phyloP scores from a whole-genome alignment of 2,797 vertebrate genomes.

The Gymnocypris eckloni region DNA sequence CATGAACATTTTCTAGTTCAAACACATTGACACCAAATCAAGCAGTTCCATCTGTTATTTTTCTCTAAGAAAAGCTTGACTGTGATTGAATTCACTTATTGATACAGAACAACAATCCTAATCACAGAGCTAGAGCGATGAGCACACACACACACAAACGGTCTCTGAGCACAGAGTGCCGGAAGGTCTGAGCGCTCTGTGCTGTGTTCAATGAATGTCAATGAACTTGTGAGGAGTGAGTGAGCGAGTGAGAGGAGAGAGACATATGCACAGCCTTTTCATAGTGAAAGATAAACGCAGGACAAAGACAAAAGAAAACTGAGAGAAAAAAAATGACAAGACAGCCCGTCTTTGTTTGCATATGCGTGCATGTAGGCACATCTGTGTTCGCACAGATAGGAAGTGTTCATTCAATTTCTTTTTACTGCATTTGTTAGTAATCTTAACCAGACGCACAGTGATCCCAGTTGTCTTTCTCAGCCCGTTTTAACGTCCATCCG shows the following conservation, averaged over 20 bases:
- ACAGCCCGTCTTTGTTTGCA: constrained; percentile 41
- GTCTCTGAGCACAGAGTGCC: constrained; percentile 49
- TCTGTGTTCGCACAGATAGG: constrained; percentile 43
- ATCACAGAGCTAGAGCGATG: constrained; percentile 26
- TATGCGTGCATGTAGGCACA: constrained; percentile 21
- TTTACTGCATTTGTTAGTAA: constrained; percentile 36
- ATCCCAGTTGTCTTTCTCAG: constrained; percentile 25
- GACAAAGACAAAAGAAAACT: constrained; percentile 57
- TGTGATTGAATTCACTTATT: constrained; percentile 49
- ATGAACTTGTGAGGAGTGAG: constrained; percentile 60
- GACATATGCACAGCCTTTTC: constrained; percentile 53
- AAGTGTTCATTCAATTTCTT: constrained; percentile 41
- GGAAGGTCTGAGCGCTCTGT: constrained; percentile 60
- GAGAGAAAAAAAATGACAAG: constrained; percentile 47
- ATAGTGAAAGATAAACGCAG: constrained; percentile 53
- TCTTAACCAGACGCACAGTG: constrained; percentile 26
- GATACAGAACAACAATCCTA: constrained; percentile 31
- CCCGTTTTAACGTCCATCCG: constrained; percentile 25
- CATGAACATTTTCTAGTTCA: neutral
- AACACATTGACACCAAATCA: constrained; percentile 16
- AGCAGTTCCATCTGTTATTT: constrained; percentile 33
- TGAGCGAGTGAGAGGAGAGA: constrained; percentile 38
- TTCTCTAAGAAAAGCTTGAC: constrained; percentile 28
- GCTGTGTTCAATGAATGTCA: constrained; percentile 66
- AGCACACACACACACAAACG: constrained; percentile 39